These are phyloP conservation scores for Neolamprologus falcicula DNA, from an alignment of 2,113 vertebrate species.

Conservation along the genomic window DNA sequence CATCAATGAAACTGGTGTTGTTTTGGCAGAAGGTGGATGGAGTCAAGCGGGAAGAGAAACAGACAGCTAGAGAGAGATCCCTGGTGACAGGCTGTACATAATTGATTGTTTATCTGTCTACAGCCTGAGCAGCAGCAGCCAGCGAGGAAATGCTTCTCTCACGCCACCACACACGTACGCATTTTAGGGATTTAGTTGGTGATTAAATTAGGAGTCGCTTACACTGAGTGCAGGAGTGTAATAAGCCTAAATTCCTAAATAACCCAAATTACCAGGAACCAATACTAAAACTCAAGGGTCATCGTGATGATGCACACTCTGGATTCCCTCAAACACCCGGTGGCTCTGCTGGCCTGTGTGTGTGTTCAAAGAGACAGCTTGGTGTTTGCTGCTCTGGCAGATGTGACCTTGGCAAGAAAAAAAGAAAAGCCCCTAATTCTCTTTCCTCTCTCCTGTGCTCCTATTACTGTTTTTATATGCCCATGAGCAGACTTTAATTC, in stretches of 20 bases:
- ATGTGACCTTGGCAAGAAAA: constrained; percentile 50
- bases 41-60: constrained; percentile 8
- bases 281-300: neutral
- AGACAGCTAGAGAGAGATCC: constrained; percentile 24
- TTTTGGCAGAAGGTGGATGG: constrained; percentile 19
- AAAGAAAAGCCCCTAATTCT: neutral
- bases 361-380: constrained; percentile 18
- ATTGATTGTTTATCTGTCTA: constrained; percentile 73
- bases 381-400: constrained; percentile 16
- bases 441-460: constrained; percentile 2
- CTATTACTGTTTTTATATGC: constrained; percentile 23
- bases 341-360: constrained; percentile 14
- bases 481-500: constrained; percentile 24
- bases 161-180: neutral
- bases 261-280: neutral
- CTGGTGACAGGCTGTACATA: constrained; percentile 64
- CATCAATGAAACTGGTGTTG: neutral
- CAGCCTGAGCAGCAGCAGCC: constrained; percentile 50
- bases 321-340: neutral
- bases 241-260: constrained; percentile 11
- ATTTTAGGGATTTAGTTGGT: neutral
- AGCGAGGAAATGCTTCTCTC: constrained; percentile 5
- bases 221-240: neutral
- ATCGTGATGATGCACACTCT: neutral
- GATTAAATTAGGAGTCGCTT: constrained; percentile 14